A percentile compares a stretch with the other conserved stretches of the same genome.
These are phyloP conservation scores for Lithodes maja DNA, from an alignment of 2,888 invertebrate genomes.

Conservation along the genomic window DNA sequence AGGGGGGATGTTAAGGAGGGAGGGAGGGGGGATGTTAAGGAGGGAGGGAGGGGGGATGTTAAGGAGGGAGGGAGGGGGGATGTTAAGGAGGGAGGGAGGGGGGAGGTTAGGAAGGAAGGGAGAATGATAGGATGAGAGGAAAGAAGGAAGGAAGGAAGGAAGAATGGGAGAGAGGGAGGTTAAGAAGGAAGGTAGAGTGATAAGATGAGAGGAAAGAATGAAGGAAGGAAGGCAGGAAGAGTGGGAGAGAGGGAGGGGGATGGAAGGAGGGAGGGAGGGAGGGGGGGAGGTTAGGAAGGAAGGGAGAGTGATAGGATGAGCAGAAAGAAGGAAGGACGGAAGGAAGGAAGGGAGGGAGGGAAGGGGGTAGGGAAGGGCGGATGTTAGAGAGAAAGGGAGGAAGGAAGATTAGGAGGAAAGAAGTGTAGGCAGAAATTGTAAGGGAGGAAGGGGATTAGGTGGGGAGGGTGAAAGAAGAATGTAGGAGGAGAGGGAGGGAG, in stretches of 20 bases:
- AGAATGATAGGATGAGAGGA: too few species aligned
- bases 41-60: too few species aligned
- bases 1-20: too few species aligned
- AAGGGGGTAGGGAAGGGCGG: background rate
- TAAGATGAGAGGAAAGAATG: background rate
- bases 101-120: too few species aligned
- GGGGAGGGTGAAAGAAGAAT: background rate
- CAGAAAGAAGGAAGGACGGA: background rate
- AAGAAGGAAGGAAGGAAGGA: too few species aligned
- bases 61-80: too few species aligned
- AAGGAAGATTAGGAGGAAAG: background rate
- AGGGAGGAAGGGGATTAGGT: background rate
- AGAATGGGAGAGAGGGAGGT: too few species aligned
- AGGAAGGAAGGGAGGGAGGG: background rate
- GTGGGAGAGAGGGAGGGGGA: background rate
- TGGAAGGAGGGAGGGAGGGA: background rate
- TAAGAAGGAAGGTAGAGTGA: too few species aligned
- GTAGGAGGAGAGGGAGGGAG: background rate
- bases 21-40: too few species aligned
- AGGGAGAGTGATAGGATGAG: background rate
- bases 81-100: too few species aligned
- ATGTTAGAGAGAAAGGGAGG: background rate
- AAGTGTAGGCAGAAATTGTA: background rate
- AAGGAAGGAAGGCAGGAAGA: background rate
- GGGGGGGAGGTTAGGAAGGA: background rate